These are phyloP conservation scores for Chymomyza caudatula DNA, from an alignment of 2,888 invertebrate species.

Conservation along the genomic window DNA sequence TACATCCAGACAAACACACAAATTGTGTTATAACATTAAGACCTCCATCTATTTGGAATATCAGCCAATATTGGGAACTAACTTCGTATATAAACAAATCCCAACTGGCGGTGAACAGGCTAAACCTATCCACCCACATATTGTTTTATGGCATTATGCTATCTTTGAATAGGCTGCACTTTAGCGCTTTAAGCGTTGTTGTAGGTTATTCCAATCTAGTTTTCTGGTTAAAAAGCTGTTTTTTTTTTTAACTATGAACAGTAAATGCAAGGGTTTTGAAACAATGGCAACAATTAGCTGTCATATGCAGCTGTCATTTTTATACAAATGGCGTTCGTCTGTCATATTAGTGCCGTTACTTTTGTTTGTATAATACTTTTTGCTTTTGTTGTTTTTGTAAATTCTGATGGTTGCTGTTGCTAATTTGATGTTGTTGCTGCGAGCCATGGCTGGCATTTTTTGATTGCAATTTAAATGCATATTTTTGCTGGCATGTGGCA, in stretches of 20 bases:
- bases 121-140: background rate
- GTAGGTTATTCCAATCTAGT: background rate
- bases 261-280: no score
- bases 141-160: no score
- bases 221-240: background rate
- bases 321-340: background rate
- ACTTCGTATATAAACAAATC: no score
- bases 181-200: background rate
- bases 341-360: conserved; percentile 10
- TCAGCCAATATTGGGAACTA: no score
- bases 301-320: conserved; percentile 57
- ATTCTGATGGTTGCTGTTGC: conserved; percentile 14
- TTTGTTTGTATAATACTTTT: background rate
- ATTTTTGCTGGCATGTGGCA: conserved; percentile 34
- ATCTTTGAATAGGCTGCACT: background rate
- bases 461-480: conserved; percentile 38
- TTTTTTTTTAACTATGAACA: no score
- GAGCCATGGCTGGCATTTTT: conserved; percentile 5
- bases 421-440: conserved; percentile 11
- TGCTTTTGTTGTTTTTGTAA: no score
- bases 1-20: no score
- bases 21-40: no score
- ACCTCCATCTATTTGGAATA: no score
- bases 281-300: conserved; percentile 31
- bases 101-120: no score